Evolutionary conservation across 1,140 invertebrate species (phyloP).

Genomic region (Stenopsyche tienmushanensis): DNA sequence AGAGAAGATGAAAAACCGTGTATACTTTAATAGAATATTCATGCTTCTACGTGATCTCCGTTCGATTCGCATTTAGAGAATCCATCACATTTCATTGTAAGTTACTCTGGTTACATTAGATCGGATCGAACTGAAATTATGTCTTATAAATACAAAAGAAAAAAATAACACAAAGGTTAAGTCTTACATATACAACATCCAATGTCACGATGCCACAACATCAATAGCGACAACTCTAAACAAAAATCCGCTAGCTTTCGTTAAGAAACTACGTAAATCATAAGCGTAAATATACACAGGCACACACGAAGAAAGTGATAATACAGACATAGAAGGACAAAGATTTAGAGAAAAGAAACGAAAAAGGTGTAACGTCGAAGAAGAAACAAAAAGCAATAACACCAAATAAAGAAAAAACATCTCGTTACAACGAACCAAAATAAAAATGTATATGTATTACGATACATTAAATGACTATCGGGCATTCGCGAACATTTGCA

Average conservation of each 20-base stretch:
- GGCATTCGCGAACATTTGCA: conserved; percentile 6
- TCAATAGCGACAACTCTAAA: conserved; percentile 42
- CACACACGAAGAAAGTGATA: conserved; percentile 31
- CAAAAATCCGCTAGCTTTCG: conserved; percentile 41
- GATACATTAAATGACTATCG: conserved; percentile 9
- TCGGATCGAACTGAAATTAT: background rate
- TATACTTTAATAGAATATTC: too few relatives aligned
- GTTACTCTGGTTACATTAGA: too few relatives aligned
- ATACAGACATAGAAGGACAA: conserved; percentile 24
- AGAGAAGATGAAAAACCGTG: too few relatives aligned
- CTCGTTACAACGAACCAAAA: background rate
- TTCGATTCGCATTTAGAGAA: too few relatives aligned
- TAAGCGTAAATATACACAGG: conserved; percentile 35
- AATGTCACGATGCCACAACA: conserved; percentile 41
- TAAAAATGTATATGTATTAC: background rate
- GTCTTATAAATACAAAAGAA: background rate
- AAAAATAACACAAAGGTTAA: conserved; percentile 17
- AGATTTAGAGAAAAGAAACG: background rate
- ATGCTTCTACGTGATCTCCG: too few relatives aligned
- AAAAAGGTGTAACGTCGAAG: background rate
- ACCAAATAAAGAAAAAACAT: background rate
- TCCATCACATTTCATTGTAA: too few relatives aligned
- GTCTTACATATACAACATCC: conserved; percentile 36
- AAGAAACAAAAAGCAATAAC: background rate
- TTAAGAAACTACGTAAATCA: conserved; percentile 31